Evolutionary conservation across 2,113 vertebrate species (phyloP).

Genomic region (Butorides virescens): DNA sequence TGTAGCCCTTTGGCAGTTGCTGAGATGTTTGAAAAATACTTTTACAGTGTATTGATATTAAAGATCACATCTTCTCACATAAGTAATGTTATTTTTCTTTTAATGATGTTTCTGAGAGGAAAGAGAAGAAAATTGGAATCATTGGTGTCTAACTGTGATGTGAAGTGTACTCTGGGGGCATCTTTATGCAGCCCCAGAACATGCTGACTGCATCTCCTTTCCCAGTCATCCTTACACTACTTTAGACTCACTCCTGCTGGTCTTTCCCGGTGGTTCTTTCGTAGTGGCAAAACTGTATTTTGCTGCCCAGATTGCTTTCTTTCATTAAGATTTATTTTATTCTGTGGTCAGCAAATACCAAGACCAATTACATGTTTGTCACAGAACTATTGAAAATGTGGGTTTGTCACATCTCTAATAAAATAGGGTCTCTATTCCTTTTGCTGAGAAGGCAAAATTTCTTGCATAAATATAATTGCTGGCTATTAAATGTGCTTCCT

Average conservation of each 20-base stretch:
- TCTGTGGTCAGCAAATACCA: slow-evolving; percentile 27
- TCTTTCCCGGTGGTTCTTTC: not conserved
- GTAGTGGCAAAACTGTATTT: not conserved
- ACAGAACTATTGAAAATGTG: slow-evolving; percentile 17
- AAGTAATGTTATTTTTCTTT: not conserved
- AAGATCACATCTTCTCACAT: not conserved
- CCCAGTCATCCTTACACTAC: not conserved
- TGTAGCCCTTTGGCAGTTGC: not conserved
- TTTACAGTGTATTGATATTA: not conserved
- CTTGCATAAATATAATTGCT: slow-evolving; percentile 43
- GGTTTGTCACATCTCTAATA: slow-evolving; percentile 43
- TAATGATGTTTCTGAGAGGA: not conserved
- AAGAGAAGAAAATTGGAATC: not conserved
- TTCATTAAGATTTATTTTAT: slow-evolving; percentile 16
- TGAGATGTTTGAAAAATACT: not conserved
- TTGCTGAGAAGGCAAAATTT: slow-evolving; percentile 52
- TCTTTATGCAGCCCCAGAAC: not conserved
- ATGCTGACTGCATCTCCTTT: not conserved
- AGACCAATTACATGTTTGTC: slow-evolving; percentile 34
- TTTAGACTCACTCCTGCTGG: not conserved
- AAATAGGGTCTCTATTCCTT: slow-evolving; percentile 27
- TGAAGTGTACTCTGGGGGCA: not conserved
- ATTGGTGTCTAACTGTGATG: not conserved
- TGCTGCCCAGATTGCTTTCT: not conserved
- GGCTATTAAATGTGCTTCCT: slow-evolving; percentile 54